A percentile compares a stretch with the other conserved stretches of the same genome.
Conservation (phyloP, 2,113 vertebrate genomes). For the Chauna torquata region DNA sequence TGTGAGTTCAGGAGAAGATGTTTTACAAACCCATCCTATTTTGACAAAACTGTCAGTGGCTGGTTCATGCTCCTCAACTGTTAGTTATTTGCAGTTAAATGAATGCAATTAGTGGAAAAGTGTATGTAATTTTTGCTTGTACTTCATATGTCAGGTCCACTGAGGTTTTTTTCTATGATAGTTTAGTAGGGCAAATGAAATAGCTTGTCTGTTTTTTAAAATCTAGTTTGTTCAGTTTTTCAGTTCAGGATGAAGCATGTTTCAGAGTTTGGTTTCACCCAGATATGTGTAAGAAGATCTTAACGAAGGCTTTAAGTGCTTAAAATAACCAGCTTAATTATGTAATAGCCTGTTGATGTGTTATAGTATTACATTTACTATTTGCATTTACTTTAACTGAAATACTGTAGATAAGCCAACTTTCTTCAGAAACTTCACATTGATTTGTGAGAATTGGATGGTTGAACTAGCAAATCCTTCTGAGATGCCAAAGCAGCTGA, state of each 20-base stretch:
- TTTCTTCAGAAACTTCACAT: background rate
- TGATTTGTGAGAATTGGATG: background rate
- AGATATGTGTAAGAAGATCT: background rate
- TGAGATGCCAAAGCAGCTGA: background rate
- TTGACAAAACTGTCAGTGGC: background rate
- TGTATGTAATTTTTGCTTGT: background rate
- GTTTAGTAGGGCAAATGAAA: background rate
- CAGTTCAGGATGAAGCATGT: background rate
- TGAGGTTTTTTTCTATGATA: background rate
- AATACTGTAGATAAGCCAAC: background rate
- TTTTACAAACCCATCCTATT: background rate
- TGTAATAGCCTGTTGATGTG: constrained; percentile 10
- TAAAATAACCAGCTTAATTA: constrained; percentile 52
- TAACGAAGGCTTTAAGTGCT: constrained; percentile 11
- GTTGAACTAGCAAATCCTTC: background rate
- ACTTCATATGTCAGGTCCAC: background rate
- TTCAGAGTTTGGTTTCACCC: background rate
- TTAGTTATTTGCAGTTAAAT: background rate
- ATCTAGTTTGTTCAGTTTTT: background rate
- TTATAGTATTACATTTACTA: background rate
- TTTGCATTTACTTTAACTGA: background rate
- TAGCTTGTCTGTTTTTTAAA: background rate
- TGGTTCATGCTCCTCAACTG: background rate
- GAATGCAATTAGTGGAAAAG: background rate
- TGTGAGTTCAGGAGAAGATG: fast-evolving